Evolutionary conservation across 1,140 invertebrate species (phyloP), one percentile per base, ranked within the genome.

Genomic region (Zaprionus kolodkinae): DNA sequence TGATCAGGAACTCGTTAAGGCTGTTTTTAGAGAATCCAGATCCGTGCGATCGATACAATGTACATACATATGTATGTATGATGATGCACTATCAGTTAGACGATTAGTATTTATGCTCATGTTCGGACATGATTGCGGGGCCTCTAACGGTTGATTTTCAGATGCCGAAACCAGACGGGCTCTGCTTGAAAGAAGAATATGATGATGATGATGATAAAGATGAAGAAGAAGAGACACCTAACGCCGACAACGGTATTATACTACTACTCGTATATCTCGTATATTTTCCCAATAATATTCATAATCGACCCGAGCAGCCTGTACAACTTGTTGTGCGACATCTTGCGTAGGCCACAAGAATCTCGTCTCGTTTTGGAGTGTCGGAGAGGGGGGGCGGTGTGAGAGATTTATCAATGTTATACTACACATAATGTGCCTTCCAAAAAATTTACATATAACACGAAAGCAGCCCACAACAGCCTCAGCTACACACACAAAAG

Each of bases 281-380:
- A 71, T 83, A 82, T 73, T 67, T 72, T 50, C 84, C 64, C 79
- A 78, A 88, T 88, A 83, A 88, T 70, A 54, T 59, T 69, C 78
- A 83, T 87, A 87, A 88, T 83, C 84, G 80, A 87, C 86, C 36
- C 12, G 13, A 13, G 36, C 76, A 87, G 81, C 84, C 70, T 76
- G 83, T 56, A 76, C 57, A 86, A 87, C 83, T 87, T 88, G 83
- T 87, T 87, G 83, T 79, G 74, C 56, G 48, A 57, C 35, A 50
- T 40, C 55, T 27, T 25, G 76, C 61, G 76, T 76, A 77, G 82
- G 69, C 72, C 62, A 74, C 40, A 74, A 82, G 83, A 87, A 87
- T 87, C 83, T 83, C 50, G 83, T 83, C 79, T 69, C 38, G 36
- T 63, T 15, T 27, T 30, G 27, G 27, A 30, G 27, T 30, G 27